Evolutionary conservation across 1,140 invertebrate species (phyloP), one percentile per base, ranked within the genome.

Genomic region (Tachypleus tridentatus): DNA sequence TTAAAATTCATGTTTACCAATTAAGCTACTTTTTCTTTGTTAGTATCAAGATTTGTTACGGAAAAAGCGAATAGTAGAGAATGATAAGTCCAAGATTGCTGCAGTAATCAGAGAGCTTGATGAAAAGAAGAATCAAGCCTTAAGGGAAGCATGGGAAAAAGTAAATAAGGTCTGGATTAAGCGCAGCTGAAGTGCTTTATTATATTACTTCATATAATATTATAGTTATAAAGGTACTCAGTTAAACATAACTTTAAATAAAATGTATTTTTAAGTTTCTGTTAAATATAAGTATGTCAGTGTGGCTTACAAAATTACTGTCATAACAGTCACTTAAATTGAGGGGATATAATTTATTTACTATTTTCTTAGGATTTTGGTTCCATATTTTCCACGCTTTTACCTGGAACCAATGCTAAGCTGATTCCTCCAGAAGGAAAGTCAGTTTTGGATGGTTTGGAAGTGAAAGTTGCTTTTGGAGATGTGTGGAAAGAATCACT

Each of bases 401-500:
- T 99, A 62, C 92, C 93, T 8, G 93, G 93, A 7, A 87, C 93
- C 0, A 81, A 87, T 67, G 93, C 93, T 0, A 87, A 88, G 76
- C 81, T 99, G 3, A 81, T 84, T 67, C 88, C 93, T 8, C 85
- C 87, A 1, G 83, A 84, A 57, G 86, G 86, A 10, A 80, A 83
- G 69, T 73, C 82, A 6, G 85, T 95, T 4, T 78, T 91, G 0
- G 86, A 93, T 69, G 95, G 95, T 10, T 79, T 98, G 3, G 92
- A 97, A 81, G 87, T 89, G 51, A 80, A 80, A 72, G 70, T 71
- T 61, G 89, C 87, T 3, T 95, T 99, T 77, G 94, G 93, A 70
- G 85, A 86, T 61, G 82, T 91, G 0, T 98, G 94, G 92, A 99
- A 99, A 78, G 95, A 99, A 69, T 94, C 89, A 8, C 80, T 99